These are phyloP conservation scores for Paracentrotus lividus DNA, from an alignment of 53 echinoderm and acorn worm species.

Conservation along the genomic window DNA sequence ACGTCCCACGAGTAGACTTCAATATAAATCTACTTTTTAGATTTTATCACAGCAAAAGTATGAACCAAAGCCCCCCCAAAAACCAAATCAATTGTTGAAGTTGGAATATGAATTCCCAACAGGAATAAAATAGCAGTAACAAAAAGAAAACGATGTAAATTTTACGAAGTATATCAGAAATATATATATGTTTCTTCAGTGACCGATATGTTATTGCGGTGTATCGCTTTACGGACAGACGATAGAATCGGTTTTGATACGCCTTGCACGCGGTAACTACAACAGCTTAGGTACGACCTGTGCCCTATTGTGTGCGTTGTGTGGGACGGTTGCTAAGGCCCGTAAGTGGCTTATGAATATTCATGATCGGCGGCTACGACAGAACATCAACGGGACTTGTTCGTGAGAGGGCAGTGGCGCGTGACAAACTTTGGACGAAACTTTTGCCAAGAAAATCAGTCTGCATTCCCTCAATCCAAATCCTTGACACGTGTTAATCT, in stretches of 20 bases:
- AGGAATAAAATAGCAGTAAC: neutral
- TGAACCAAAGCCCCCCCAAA: neutral
- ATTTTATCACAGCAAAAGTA: neutral
- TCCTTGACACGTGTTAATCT: too few relatives aligned
- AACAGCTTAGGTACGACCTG: conserved; percentile 1
- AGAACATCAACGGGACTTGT: neutral
- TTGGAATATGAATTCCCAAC: neutral
- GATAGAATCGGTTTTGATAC: conserved; percentile 34
- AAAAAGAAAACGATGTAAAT: neutral
- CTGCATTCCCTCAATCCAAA: too few relatives aligned
- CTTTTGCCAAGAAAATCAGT: too few relatives aligned
- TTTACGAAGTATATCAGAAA: neutral
- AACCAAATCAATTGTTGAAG: neutral
- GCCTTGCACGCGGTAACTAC: conserved; percentile 58
- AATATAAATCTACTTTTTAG: neutral
- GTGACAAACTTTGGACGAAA: neutral
- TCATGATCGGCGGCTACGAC: neutral
- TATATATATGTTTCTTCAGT: conserved; percentile 20
- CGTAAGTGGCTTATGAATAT: conserved; percentile 35
- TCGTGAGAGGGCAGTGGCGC: neutral
- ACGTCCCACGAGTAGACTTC: neutral
- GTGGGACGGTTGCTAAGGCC: conserved; percentile 60
- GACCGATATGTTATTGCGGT: conserved; percentile 12
- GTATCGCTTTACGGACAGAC: neutral
- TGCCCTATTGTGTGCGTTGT: conserved; percentile 55